Conservation (phyloP, 2,797 vertebrate genomes). For the Myotis findleyi region DNA sequence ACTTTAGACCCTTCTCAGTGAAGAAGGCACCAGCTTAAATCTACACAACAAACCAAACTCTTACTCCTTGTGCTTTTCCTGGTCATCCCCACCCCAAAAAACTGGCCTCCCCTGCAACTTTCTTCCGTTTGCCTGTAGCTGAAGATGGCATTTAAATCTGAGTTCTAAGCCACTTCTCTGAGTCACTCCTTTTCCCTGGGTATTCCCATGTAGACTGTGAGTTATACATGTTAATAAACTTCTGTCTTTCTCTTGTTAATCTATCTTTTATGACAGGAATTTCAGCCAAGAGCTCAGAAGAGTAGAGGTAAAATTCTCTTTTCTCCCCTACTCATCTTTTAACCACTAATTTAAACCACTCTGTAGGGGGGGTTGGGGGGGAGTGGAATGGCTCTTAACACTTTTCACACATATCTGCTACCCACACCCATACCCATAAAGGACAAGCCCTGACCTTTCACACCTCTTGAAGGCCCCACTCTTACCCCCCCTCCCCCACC, state of each 20-base stretch:
- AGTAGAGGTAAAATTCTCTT: not conserved
- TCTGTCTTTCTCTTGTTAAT: not conserved
- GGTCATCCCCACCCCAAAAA: not conserved
- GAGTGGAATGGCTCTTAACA: not conserved
- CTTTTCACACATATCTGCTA: not conserved
- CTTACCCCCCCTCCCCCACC: not conserved
- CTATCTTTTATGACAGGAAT: not conserved
- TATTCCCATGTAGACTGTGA: not conserved
- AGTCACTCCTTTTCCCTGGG: not conserved
- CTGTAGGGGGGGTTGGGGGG: not conserved
- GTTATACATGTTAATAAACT: not conserved
- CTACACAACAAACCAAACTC: not conserved
- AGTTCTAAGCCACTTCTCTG: conserved; percentile 1
- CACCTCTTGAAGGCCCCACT: not conserved
- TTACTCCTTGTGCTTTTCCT: not conserved
- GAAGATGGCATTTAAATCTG: not conserved
- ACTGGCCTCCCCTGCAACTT: not conserved
- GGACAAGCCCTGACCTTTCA: not conserved
- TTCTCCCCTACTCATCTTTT: not conserved
- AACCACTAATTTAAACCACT: not conserved
- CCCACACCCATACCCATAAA: not conserved
- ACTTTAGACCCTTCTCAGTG: not conserved
- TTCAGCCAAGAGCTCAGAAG: not conserved
- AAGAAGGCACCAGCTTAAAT: not conserved
- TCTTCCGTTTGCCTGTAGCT: not conserved